A percentile compares a stretch with the other conserved stretches of the same genome.
Evolutionary conservation across 2,113 vertebrate genomes (phyloP).

Genomic region (Triplophysa rosa): DNA sequence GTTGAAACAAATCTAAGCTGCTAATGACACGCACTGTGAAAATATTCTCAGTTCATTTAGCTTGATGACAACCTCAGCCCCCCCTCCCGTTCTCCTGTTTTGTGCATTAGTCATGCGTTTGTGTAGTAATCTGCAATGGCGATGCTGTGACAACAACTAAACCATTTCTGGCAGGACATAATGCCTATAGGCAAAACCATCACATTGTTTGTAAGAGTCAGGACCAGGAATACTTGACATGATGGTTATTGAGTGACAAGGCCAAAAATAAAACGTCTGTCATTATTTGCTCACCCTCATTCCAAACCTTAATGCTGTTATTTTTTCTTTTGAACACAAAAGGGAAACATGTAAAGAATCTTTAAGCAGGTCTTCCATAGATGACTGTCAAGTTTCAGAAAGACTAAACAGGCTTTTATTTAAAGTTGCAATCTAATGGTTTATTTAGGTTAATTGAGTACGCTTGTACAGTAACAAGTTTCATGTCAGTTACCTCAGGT

Average conservation of each 20-base stretch:
- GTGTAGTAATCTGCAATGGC: constrained; percentile 75
- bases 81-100: constrained; percentile 52
- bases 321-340: no score
- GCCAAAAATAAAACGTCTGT: no score
- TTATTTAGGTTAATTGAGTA: no score
- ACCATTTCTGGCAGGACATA: constrained; percentile 66
- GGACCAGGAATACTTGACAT: not conserved
- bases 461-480: no score
- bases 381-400: no score
- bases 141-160: constrained; percentile 72
- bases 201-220: constrained; percentile 30
- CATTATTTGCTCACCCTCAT: no score
- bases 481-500: no score
- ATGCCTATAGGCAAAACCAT: constrained; percentile 64
- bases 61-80: constrained; percentile 86
- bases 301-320: not conserved
- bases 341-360: not conserved
- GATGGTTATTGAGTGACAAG: not conserved
- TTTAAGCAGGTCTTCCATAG: no score
- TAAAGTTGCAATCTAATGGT: no score
- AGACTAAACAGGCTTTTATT: no score
- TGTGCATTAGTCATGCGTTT: constrained; percentile 69
- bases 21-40: constrained; percentile 90
- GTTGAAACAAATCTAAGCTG: constrained; percentile 89
- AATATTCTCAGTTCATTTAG: constrained; percentile 94